Conservation (phyloP, 2,113 vertebrate genomes). For the Struthidea cinerea region DNA sequence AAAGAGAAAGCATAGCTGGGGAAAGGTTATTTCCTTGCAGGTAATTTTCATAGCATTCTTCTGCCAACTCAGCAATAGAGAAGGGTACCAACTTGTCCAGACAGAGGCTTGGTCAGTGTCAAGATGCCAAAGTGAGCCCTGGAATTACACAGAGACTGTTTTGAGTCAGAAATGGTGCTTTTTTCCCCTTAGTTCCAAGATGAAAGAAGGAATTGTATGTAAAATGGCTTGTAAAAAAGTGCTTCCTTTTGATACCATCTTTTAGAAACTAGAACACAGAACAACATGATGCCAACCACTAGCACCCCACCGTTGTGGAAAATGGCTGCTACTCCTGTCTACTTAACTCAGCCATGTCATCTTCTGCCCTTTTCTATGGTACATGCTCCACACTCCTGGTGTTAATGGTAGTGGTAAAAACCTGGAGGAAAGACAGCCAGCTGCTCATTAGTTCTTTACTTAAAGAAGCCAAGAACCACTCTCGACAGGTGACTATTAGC, state of each 20-base stretch:
- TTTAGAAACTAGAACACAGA: background rate
- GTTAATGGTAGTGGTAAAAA: background rate
- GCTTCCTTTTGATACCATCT: background rate
- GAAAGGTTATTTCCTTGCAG: background rate
- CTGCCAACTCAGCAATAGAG: background rate
- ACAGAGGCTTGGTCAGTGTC: background rate
- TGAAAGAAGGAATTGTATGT: background rate
- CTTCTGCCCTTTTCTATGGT: background rate
- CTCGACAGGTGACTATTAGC: background rate
- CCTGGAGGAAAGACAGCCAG: background rate
- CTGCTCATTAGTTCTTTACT: background rate
- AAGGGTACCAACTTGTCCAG: background rate
- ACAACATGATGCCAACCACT: background rate
- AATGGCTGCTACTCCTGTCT: background rate
- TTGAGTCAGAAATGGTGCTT: background rate
- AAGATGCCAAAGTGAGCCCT: background rate
- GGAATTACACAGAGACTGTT: background rate
- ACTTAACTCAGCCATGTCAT: background rate
- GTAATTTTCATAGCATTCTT: background rate
- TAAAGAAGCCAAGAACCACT: background rate
- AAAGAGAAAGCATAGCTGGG: background rate
- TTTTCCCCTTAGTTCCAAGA: background rate
- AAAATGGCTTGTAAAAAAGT: background rate
- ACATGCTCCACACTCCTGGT: background rate
- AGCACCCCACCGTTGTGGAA: background rate